Evolutionary conservation across 1,140 invertebrate species (phyloP), one percentile per base, ranked within the genome.

Genomic region (Aplysia californica): DNA sequence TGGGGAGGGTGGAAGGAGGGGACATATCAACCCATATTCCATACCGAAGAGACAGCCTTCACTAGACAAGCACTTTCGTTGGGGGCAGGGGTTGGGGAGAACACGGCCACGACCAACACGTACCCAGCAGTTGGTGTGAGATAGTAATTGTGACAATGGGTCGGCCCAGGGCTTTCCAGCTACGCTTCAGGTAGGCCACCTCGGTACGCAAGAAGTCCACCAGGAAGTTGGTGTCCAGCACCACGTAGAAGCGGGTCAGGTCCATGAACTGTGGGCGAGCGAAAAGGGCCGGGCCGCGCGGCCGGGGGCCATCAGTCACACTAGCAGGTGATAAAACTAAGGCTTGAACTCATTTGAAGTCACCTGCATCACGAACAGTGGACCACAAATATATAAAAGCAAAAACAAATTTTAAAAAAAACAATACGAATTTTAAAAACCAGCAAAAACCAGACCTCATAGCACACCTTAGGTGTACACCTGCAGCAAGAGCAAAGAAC

Each of bases 261-360:
- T 89, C 88, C 82, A 88, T 80, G 76, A 96, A 96, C 96, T 97
- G 87, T 79, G 77, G 83, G 71, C 29, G 55, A n/a, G n/a, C n/a
- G n/a, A n/a, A n/a, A 29, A 29, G 31, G 18, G 56, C 5, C 56
- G 31, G 31, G 56, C 56, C 31, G n/a, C 31, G 31, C 56, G 4
- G 23, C 56, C 23, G 4, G 31, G 56, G 0, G 23, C n/a, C 18
- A 58, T 29, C 56, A 58, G n/a, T n/a, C 15, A 15, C 44, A n/a
- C 44, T n/a, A 50, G 44, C n/a, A n/a, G n/a, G n/a, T n/a, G n/a
- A n/a, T n/a, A n/a, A n/a, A n/a, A n/a, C n/a, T n/a, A n/a, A n/a
- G n/a, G n/a, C n/a, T n/a, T n/a, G n/a, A n/a, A n/a, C n/a, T n/a
- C n/a, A n/a, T n/a, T n/a, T n/a, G n/a, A n/a, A n/a, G n/a, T n/a